phyloP scores from a whole-genome alignment of 2,797 vertebrate genomes.

The Pipistrellus kuhlii region DNA sequence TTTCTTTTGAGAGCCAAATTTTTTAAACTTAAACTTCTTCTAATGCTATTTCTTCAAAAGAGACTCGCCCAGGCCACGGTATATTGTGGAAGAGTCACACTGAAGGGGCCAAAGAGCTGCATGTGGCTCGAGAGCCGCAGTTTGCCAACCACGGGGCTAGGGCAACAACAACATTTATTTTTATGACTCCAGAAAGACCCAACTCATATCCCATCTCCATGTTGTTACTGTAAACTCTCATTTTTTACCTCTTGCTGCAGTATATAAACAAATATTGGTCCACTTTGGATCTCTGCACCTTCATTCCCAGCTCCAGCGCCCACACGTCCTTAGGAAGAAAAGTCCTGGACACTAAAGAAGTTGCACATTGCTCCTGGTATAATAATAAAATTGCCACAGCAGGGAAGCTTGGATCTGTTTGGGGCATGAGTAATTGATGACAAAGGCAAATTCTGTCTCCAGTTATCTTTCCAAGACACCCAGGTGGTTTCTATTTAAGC shows the following conservation, averaged over 20 bases:
- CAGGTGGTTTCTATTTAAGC: background rate
- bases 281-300: background rate
- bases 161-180: background rate
- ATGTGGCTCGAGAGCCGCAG: no score
- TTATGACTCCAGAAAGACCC: background rate
- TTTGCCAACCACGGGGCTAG: no score
- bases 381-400: background rate
- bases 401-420: background rate
- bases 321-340: background rate
- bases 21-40: no score
- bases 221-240: background rate
- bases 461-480: conserved; percentile 25
- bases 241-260: background rate
- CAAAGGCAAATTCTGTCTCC: conserved; percentile 15
- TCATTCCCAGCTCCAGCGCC: background rate
- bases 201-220: background rate
- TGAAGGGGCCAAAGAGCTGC: no score
- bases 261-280: background rate
- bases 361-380: background rate
- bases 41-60: no score
- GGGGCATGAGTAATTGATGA: background rate
- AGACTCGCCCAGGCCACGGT: no score
- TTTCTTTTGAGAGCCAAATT: no score
- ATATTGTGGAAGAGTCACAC: no score
- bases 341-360: background rate